Conservation (phyloP, 2,797 vertebrate species). For the Etheostoma perlongum region DNA sequence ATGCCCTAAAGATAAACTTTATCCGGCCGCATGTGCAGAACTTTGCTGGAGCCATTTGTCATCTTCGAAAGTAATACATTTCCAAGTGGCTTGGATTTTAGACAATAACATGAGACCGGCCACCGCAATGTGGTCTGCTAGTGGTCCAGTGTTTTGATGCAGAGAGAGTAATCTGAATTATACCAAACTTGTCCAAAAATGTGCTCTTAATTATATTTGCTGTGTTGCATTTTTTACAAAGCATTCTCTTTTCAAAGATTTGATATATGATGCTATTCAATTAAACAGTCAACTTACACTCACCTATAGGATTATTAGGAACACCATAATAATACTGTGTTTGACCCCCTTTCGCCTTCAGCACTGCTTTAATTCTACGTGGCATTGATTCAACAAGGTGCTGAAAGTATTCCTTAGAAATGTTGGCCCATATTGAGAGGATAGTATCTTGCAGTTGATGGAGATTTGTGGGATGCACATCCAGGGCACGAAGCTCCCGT, state of each 20-base stretch:
- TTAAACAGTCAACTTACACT: not conserved
- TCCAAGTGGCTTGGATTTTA: conserved; percentile 82
- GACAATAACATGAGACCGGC: conserved; percentile 80
- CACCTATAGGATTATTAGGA: too few species aligned
- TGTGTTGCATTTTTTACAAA: conserved; percentile 2
- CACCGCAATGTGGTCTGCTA: conserved; percentile 52
- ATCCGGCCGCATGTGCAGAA: conserved; percentile 86
- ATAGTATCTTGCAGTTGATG: too few species aligned
- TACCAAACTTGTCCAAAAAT: conserved; percentile 8
- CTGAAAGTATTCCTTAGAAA: too few species aligned
- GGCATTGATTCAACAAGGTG: too few species aligned
- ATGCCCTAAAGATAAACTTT: conserved; percentile 90
- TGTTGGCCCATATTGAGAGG: too few species aligned
- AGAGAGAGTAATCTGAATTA: conserved; percentile 27
- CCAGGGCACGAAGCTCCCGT: too few species aligned
- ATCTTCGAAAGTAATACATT: conserved; percentile 88
- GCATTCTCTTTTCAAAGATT: not conserved
- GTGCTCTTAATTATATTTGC: not conserved
- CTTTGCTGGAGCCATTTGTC: conserved; percentile 89
- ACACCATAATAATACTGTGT: too few species aligned
- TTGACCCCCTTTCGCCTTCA: too few species aligned
- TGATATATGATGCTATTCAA: not conserved
- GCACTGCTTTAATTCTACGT: too few species aligned
- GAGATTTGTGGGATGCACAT: too few species aligned
- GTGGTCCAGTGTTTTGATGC: conserved; percentile 44